Evolutionary conservation across 23 tunicate genomes (phyloP).

Genomic region (Styela clava): DNA sequence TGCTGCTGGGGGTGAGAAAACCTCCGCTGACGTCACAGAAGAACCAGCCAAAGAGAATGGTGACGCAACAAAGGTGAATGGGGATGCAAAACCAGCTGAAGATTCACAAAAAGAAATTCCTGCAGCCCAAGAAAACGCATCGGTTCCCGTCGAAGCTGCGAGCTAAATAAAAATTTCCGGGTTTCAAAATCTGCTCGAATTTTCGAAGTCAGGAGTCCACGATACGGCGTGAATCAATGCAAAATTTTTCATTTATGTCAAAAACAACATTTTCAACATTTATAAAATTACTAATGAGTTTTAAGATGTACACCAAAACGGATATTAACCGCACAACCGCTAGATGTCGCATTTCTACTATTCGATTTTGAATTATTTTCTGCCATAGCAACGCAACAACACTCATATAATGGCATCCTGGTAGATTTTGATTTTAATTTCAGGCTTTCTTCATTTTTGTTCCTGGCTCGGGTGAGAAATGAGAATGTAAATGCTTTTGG

Average conservation of each 20-base stretch:
- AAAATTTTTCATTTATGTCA: neutral
- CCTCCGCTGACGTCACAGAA: neutral
- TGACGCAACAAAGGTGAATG: conserved; percentile 12
- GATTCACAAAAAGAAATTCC: neutral
- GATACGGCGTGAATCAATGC: neutral
- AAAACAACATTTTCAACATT: neutral
- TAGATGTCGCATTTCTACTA: neutral
- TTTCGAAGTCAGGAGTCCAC: neutral
- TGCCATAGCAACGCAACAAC: too few relatives aligned
- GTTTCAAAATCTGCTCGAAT: neutral
- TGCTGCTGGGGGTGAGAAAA: neutral
- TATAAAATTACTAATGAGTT: neutral
- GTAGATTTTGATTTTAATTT: too few relatives aligned
- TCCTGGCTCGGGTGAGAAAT: too few relatives aligned
- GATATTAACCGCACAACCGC: neutral
- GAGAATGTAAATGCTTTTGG: too few relatives aligned
- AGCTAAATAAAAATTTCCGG: neutral
- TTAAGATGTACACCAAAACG: too few relatives aligned
- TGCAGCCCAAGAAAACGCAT: neutral
- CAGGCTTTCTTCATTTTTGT: too few relatives aligned
- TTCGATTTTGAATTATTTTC: too few relatives aligned
- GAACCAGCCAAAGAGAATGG: conserved; percentile 19
- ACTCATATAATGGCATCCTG: too few relatives aligned
- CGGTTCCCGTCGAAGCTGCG: neutral
- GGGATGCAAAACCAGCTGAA: neutral